Conservation (phyloP, 2,113 vertebrate species). For the Ivindomyrus marchei region DNA sequence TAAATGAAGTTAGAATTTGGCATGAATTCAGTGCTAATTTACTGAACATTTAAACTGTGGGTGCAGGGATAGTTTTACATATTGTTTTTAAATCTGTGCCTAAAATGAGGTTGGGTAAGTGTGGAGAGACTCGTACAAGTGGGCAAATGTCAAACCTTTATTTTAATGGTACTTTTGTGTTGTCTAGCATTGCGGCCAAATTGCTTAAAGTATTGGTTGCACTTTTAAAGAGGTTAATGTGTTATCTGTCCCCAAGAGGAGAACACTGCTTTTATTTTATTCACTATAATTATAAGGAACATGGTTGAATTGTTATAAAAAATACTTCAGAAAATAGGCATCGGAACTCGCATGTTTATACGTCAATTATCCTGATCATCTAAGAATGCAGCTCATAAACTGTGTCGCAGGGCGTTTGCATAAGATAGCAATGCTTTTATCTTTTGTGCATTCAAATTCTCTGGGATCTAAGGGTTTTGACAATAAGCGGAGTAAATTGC, state of each 20-base stretch:
- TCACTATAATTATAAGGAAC: background rate
- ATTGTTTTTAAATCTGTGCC: background rate
- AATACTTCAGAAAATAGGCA: background rate
- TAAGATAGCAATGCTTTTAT: background rate
- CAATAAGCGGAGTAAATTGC: background rate
- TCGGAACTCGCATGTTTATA: background rate
- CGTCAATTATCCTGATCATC: background rate
- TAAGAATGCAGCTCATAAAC: background rate
- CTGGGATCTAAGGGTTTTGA: background rate
- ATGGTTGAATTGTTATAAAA: background rate
- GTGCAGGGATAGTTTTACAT: background rate
- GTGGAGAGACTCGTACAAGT: background rate
- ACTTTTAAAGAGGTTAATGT: background rate
- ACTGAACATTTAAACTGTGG: background rate
- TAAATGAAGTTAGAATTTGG: background rate
- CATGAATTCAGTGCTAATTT: background rate
- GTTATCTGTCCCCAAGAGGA: background rate
- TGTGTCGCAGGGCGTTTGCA: background rate
- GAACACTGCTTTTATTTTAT: background rate
- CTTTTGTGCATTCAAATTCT: background rate
- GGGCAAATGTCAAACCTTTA: background rate
- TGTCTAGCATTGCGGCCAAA: background rate
- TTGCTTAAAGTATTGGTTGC: background rate
- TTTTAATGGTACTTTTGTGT: background rate
- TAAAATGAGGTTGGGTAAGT: background rate